phyloP scores from a whole-genome alignment of 35 echinoderm and acorn worm species.

The Acanthaster planci region DNA sequence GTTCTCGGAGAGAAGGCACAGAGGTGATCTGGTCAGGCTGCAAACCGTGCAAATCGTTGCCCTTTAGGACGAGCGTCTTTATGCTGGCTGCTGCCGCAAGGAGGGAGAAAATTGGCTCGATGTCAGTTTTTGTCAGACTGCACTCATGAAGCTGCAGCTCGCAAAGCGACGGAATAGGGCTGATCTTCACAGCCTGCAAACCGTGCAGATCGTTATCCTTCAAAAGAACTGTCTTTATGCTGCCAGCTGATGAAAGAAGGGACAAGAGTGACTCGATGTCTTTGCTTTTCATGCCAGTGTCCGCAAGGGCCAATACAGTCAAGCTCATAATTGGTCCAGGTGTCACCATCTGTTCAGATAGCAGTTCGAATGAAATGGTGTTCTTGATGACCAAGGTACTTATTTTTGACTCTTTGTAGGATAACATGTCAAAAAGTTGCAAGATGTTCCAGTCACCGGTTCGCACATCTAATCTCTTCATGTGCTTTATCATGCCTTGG shows the following conservation, averaged over 20 bases:
- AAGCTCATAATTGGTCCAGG: no score
- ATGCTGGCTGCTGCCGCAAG: neutral
- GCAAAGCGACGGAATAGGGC: neutral
- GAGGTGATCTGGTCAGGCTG: neutral
- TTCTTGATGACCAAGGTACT: no score
- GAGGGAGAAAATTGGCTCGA: neutral
- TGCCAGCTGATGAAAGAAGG: slow-evolving; percentile 2
- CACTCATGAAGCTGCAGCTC: neutral
- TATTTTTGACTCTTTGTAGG: no score
- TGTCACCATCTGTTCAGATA: no score
- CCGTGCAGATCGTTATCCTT: neutral
- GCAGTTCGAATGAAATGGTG: no score
- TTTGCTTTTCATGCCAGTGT: neutral
- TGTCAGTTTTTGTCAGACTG: neutral
- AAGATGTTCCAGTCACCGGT: neutral
- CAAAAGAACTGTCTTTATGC: neutral
- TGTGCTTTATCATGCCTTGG: neutral
- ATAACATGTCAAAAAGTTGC: no score
- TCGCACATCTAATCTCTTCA: neutral
- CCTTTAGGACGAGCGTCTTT: neutral
- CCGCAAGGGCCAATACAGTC: no score
- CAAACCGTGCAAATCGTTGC: neutral
- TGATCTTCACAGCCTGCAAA: neutral
- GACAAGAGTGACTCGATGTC: neutral
- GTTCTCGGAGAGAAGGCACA: neutral